A percentile compares a stretch with the other conserved stretches of the same genome.
Conservation (phyloP, 2,888 invertebrate genomes). For the Willowsia nigromaculata region DNA sequence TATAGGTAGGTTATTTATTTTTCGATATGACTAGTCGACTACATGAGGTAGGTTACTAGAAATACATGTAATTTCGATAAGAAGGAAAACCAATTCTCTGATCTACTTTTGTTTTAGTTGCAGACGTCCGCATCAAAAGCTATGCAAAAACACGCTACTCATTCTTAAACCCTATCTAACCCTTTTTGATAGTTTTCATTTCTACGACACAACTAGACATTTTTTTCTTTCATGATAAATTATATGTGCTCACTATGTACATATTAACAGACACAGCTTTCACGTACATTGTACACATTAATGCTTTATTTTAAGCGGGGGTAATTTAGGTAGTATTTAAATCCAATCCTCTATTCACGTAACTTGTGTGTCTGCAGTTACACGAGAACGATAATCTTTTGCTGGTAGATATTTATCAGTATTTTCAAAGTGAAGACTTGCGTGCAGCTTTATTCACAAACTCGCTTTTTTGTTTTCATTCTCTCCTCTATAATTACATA, state of each 20-base stretch:
- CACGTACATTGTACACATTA: not conserved
- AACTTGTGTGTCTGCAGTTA: not conserved
- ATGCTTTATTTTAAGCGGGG: not conserved
- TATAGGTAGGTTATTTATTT: not conserved
- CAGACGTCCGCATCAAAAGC: not conserved
- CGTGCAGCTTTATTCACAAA: conserved; percentile 13
- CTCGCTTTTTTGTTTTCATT: conserved; percentile 3
- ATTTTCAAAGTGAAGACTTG: conserved; percentile 22
- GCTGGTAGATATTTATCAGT: conserved; percentile 29
- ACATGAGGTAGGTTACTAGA: not conserved
- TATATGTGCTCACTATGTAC: not conserved
- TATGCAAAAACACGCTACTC: not conserved
- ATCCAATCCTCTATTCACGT: not conserved
- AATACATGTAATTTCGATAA: conserved; percentile 37
- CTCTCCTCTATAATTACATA: not conserved
- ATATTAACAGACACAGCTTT: not conserved
- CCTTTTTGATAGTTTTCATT: conserved; percentile 3
- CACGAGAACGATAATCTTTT: not conserved
- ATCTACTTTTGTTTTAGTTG: conserved; percentile 30
- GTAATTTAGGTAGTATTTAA: not conserved
- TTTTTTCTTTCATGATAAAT: not conserved
- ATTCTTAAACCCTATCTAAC: not conserved
- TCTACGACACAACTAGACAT: not conserved
- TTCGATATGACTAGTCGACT: not conserved
- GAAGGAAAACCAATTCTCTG: conserved; percentile 47